A percentile compares a stretch with the other conserved stretches of the same genome.
These are phyloP conservation scores for Ceratitis capitata DNA, from an alignment of 1,140 invertebrate species.

Conservation along the genomic window DNA sequence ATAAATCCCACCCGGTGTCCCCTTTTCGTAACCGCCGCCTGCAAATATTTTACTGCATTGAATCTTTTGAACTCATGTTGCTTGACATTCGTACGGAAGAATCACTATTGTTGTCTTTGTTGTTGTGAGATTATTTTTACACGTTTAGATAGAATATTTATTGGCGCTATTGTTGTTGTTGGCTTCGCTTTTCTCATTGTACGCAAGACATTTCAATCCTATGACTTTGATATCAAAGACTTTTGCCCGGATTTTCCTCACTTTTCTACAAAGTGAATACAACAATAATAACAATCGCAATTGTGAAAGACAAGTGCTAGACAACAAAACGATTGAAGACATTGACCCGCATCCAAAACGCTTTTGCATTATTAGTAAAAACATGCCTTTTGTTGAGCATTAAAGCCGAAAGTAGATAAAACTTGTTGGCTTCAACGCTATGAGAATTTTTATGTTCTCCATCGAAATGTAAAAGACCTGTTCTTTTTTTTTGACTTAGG, in stretches of 20 bases:
- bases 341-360: slow-evolving; percentile 4
- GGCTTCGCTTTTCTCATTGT: not conserved
- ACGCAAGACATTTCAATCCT: slow-evolving; percentile 4
- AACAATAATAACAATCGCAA: not conserved
- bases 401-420: too few relatives aligned
- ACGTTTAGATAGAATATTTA: not conserved
- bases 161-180: not conserved
- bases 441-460: too few relatives aligned
- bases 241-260: not conserved
- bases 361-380: too few relatives aligned
- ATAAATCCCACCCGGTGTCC: not conserved
- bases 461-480: too few relatives aligned
- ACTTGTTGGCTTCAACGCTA: too few relatives aligned
- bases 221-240: slow-evolving; percentile 1
- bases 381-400: too few relatives aligned
- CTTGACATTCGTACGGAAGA: not conserved
- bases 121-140: slow-evolving; percentile 20
- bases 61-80: not conserved
- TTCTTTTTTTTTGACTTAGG: too few relatives aligned
- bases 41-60: not conserved
- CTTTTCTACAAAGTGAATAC: not conserved
- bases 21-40: too few relatives aligned
- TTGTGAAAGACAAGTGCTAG: slow-evolving; percentile 11
- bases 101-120: not conserved
- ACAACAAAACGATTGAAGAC: slow-evolving; percentile 14